Evolutionary conservation across 2,888 invertebrate genomes (phyloP), one percentile per base, ranked within the genome.

Genomic region (Drosophila recens): DNA sequence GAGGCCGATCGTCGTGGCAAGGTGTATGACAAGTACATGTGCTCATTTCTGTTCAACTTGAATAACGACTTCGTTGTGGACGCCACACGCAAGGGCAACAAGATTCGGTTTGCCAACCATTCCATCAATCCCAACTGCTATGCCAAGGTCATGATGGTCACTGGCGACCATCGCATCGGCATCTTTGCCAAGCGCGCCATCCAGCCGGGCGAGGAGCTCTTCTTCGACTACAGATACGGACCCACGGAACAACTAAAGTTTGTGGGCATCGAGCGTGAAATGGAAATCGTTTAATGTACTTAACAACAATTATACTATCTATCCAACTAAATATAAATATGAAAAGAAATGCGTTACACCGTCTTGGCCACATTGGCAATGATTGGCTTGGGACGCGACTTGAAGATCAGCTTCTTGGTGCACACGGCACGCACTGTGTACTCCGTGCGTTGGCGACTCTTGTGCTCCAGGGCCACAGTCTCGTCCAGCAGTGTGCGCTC

Each of bases 91-190:
- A 99, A 99, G 92, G 99, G 99, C 68, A 99, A 99, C 94, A 98
- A 99, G 94, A 99, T 99, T 80, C 95, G 99, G n/a, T 99, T 99
- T 93, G 99, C 99, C 57, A 99, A 99, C 94, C 99, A 99, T 94
- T 99, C 99, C 58, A 97, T 98, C 90, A 98, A 98, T 94, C 99
- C 99, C 0, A 99, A 99, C 93, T 99, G 99, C 93, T 98, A 98
- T 93, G 99, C 99, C 46, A 99, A 99, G 94, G 98, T 99, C 23
- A 97, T 97, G 97, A 97, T 97, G 97, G 97, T 97, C 2, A 97
- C 97, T 91, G 97, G 97, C 0, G 97, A 97, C 93, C 97, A 97
- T 91, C 95, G 97, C 87, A 97, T 97, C 92, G 97, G 99, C 15
- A 99, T 99, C 91, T 99, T 99, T 94, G 99, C 99, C 75, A 99